Percentiles rank a stretch among this genome's conserved stretches.
phyloP scores from a whole-genome alignment of 2,888 invertebrate genomes.

The Globia sparganii region DNA sequence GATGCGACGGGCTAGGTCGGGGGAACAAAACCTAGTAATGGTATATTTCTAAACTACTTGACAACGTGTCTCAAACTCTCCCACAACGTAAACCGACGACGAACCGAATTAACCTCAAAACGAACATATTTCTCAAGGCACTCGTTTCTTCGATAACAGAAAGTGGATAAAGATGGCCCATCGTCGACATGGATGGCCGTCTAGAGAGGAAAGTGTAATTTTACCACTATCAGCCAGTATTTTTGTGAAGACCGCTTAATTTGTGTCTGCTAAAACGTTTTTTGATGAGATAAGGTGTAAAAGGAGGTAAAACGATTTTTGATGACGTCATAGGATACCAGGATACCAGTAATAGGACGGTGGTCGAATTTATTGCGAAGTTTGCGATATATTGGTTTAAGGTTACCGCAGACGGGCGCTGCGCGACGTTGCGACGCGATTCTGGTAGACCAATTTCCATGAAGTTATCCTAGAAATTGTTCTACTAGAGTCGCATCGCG shows the following conservation, averaged over 20 bases:
- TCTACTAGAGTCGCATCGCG: too few relatives aligned
- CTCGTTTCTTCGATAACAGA: constrained; percentile 72
- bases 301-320: constrained; percentile 57
- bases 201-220: constrained; percentile 68
- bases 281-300: constrained; percentile 55
- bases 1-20: too few relatives aligned
- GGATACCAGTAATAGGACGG: constrained; percentile 21
- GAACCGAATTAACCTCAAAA: constrained; percentile 50
- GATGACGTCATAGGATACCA: constrained; percentile 40
- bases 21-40: too few relatives aligned
- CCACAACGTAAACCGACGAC: not conserved
- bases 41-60: not conserved
- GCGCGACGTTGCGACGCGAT: not conserved
- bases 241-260: constrained; percentile 51
- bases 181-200: constrained; percentile 67
- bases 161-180: constrained; percentile 70
- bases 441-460: not conserved
- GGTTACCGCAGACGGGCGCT: not conserved
- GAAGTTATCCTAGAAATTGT: too few relatives aligned
- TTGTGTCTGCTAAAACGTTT: constrained; percentile 56
- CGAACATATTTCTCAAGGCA: constrained; percentile 67
- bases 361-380: constrained; percentile 47
- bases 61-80: not conserved
- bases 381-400: constrained; percentile 16
- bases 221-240: constrained; percentile 51